These are phyloP conservation scores for Saxicola maurus DNA, from an alignment of 2,797 vertebrate genomes.

Conservation along the genomic window DNA sequence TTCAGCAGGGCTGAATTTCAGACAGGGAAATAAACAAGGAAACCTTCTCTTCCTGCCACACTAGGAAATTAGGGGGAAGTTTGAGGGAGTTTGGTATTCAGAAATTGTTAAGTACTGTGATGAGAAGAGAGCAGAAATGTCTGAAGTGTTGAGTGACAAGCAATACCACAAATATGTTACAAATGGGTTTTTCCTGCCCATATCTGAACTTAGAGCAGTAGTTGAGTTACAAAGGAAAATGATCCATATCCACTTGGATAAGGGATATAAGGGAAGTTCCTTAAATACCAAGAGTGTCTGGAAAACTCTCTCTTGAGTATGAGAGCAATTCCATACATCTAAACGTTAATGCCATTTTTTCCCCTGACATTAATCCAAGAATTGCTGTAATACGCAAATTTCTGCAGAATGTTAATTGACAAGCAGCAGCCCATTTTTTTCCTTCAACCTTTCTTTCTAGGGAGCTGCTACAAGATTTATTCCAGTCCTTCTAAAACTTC, in stretches of 20 bases:
- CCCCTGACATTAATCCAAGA: background rate
- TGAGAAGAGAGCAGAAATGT: background rate
- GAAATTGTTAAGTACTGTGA: background rate
- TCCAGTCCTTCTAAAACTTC: background rate
- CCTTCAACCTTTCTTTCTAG: background rate
- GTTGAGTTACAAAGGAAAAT: background rate
- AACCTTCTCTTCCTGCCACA: background rate
- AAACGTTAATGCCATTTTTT: background rate
- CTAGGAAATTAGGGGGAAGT: background rate
- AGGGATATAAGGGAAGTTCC: background rate
- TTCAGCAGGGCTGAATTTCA: background rate
- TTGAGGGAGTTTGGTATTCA: background rate
- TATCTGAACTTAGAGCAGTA: background rate
- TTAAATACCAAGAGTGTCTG: background rate
- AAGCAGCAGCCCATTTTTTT: background rate
- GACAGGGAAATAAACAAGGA: background rate
- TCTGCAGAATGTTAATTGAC: slow-evolving; percentile 33
- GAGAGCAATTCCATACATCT: background rate
- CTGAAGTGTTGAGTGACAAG: background rate
- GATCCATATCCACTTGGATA: background rate
- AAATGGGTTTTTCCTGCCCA: background rate
- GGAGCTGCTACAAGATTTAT: background rate
- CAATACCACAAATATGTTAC: background rate
- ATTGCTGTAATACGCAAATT: slow-evolving; percentile 52
- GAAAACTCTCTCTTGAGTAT: background rate